phyloP scores from a whole-genome alignment of 2,113 vertebrate species.

The Myotis davidii region DNA sequence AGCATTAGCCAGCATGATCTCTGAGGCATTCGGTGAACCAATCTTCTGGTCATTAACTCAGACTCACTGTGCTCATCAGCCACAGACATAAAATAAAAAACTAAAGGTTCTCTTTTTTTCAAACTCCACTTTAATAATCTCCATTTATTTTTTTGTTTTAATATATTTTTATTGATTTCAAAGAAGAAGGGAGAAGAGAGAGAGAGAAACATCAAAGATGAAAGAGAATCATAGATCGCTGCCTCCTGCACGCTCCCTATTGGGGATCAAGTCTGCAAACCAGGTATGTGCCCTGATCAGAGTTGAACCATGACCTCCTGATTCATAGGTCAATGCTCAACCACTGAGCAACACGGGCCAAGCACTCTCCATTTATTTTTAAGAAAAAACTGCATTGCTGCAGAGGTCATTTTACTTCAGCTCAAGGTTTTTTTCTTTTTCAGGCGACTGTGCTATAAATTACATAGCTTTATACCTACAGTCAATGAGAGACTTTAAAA shows the following conservation, averaged over 20 bases:
- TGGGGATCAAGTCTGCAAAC: too few relatives aligned
- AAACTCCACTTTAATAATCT: neutral
- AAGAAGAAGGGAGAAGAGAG: too few relatives aligned
- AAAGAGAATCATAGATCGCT: too few relatives aligned
- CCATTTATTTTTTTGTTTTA: neutral
- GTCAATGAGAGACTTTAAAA: neutral
- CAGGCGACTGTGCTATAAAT: neutral
- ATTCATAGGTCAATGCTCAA: too few relatives aligned
- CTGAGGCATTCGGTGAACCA: neutral
- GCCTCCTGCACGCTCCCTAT: too few relatives aligned
- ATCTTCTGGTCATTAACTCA: constrained; percentile 6
- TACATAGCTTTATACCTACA: neutral
- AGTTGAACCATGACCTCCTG: too few relatives aligned
- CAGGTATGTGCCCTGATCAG: too few relatives aligned
- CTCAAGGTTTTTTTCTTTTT: neutral
- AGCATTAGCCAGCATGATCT: neutral
- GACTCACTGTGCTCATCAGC: neutral
- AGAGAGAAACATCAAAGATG: too few relatives aligned
- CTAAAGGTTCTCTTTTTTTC: neutral
- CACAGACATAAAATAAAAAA: neutral
- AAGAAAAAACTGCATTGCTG: neutral
- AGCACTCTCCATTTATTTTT: neutral
- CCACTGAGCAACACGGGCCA: too few relatives aligned
- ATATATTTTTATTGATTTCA: too few relatives aligned
- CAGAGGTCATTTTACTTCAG: neutral